Percentiles rank a stretch among this genome's conserved stretches.
These are phyloP conservation scores for Erebia epiphron DNA, from an alignment of 2,888 invertebrate genomes.

Conservation along the genomic window DNA sequence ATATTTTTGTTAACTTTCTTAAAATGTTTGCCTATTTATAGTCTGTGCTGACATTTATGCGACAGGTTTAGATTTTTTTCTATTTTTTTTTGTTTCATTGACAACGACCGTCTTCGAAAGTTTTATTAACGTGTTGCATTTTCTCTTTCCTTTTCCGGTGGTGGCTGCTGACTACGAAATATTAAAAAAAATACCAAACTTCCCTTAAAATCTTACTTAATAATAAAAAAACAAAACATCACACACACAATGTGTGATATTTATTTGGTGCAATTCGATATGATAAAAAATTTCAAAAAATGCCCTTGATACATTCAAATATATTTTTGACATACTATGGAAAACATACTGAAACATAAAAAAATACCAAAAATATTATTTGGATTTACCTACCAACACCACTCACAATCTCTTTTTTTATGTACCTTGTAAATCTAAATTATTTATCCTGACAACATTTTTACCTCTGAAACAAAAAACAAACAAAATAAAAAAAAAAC, in stretches of 20 bases:
- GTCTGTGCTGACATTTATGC: conserved; percentile 82
- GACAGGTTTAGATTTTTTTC: conserved; percentile 52
- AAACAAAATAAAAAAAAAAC: background rate
- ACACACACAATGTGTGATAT: too few species aligned
- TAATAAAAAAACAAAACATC: too few species aligned
- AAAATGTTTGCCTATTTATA: conserved; percentile 53
- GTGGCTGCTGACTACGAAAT: conserved; percentile 40
- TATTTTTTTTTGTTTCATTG: conserved; percentile 38
- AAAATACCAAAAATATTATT: too few species aligned
- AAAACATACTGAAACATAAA: too few species aligned
- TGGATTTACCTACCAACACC: too few species aligned
- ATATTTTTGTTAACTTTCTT: conserved; percentile 14
- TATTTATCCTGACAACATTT: background rate
- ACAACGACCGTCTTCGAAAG: conserved; percentile 60
- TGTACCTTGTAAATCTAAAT: too few species aligned
- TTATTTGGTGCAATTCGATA: too few species aligned
- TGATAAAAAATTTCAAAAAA: too few species aligned
- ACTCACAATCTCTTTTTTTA: too few species aligned
- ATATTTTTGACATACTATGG: too few species aligned
- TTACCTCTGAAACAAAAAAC: background rate
- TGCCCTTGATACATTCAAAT: too few species aligned
- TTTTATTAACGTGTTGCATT: conserved; percentile 79
- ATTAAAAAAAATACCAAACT: conserved; percentile 7
- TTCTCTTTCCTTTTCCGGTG: conserved; percentile 80
- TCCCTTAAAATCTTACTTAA: background rate